Base-by-base conservation (phyloP, 2,888 invertebrate genomes). In the Rotaria socialis region DNA sequence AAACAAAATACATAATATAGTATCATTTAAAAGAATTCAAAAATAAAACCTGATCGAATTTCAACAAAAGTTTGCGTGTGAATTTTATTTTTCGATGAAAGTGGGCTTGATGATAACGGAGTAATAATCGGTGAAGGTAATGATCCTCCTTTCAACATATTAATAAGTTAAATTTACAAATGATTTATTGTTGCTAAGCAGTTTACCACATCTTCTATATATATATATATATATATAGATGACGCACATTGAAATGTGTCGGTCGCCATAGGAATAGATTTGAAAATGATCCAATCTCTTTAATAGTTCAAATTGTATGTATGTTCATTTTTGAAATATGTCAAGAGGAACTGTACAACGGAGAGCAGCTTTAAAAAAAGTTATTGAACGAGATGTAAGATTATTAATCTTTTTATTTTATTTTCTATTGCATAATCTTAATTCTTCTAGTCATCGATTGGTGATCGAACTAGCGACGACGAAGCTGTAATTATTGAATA, bases 41-140 rank as follows among this genome's bases (percentile, higher is more conserved):
- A 55, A 50, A 1, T 10, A 50, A 24, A 75, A 86, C 86, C 87
- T 55, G 84, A 74, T 74, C 58, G 56, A 43, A 87, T 43, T 86
- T 87, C 85, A 85, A 87, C 67, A 50, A 85, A 87, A 16, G 85
- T 86, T 35, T 85, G 75, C 24, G 87, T 55, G 16, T 87, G 86
- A 24, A 87, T 85, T 86, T 86, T 86, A 24, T 84, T 86, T 80
- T 84, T 55, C n/a, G 86, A 84, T 27, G 85, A 74, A 14, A 56
- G 11, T 47, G 56, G 27, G 22, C 56, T 85, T 41, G 60, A 80
- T 27, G 56, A 67, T 85, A 86, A 67, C 16, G 86, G 85, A 43
- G 24, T 75, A 10, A 86, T 85, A 11, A 75, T n/a, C 16, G 86
- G 86, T 27, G 86, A 75, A 52, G 86, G 86, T 80, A 86, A 86